Evolutionary conservation across 2,888 invertebrate species (phyloP).

Genomic region (Chrysotoxum bicinctum): DNA sequence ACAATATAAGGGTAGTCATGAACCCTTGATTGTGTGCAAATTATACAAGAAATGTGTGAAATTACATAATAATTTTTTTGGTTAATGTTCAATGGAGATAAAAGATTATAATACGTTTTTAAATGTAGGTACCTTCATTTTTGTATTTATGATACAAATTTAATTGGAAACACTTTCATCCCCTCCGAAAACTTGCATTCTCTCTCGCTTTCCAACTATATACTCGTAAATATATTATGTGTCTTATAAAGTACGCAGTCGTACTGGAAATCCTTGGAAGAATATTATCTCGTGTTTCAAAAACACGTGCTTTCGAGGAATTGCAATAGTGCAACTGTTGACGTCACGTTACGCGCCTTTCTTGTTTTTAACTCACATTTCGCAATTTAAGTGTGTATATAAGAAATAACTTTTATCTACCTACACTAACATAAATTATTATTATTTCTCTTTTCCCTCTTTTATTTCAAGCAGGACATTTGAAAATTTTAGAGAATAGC

Average conservation of each 20-base stretch:
- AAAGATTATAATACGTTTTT: too few relatives aligned
- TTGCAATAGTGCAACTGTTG: slow-evolving; percentile 51
- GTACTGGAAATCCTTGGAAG: slow-evolving; percentile 47
- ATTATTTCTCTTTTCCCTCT: slow-evolving; percentile 1
- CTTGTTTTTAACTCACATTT: background rate
- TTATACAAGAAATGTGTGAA: too few relatives aligned
- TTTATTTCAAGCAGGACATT: slow-evolving; percentile 28
- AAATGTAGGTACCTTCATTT: too few relatives aligned
- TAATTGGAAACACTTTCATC: slow-evolving; percentile 22
- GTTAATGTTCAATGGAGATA: too few relatives aligned
- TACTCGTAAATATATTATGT: too few relatives aligned
- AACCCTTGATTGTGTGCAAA: too few relatives aligned
- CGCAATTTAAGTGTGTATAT: slow-evolving; percentile 8
- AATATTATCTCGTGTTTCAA: slow-evolving; percentile 8
- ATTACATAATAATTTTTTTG: too few relatives aligned
- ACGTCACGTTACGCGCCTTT: slow-evolving; percentile 45
- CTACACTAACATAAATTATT: background rate
- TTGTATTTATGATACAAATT: too few relatives aligned
- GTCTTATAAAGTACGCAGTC: slow-evolving; percentile 27
- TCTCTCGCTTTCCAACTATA: slow-evolving; percentile 20
- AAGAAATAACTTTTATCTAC: background rate
- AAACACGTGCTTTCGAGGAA: slow-evolving; percentile 57
- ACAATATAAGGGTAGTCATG: too few relatives aligned
- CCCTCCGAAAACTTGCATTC: slow-evolving; percentile 1
- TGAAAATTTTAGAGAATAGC: slow-evolving; percentile 51